Evolutionary conservation across 2,888 invertebrate genomes (phyloP).

Genomic region (Crocallis elinguaria): DNA sequence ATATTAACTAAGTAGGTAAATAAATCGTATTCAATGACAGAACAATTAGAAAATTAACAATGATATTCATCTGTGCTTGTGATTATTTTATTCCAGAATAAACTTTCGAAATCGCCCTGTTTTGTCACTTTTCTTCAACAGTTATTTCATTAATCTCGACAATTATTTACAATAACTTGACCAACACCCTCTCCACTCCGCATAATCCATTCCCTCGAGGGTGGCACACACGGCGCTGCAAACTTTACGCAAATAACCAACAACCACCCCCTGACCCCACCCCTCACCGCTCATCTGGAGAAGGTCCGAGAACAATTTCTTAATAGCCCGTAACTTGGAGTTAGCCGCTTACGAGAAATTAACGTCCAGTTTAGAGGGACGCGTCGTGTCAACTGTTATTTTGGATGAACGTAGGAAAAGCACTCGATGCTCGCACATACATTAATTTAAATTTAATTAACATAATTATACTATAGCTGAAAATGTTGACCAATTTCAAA

Average conservation of each 20-base stretch:
- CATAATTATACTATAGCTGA: too few species aligned
- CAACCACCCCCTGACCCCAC: constrained; percentile 34
- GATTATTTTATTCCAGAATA: too few species aligned
- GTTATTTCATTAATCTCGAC: constrained; percentile 24
- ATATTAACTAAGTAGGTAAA: too few species aligned
- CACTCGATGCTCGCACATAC: too few species aligned
- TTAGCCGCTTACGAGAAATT: constrained; percentile 71
- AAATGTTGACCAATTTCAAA: too few species aligned
- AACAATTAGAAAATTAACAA: too few species aligned
- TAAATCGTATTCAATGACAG: too few species aligned
- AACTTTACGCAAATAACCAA: constrained; percentile 70
- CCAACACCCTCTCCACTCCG: constrained; percentile 25
- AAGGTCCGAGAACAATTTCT: constrained; percentile 73
- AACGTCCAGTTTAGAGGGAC: constrained; percentile 63
- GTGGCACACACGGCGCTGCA: constrained; percentile 37
- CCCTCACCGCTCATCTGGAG: constrained; percentile 20
- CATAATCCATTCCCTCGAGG: constrained; percentile 34
- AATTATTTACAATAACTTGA: constrained; percentile 29
- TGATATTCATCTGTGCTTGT: too few species aligned
- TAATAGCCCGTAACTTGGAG: constrained; percentile 79
- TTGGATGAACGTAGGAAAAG: background rate
- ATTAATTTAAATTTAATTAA: too few species aligned
- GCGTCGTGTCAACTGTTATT: constrained; percentile 29
- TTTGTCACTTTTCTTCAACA: background rate
- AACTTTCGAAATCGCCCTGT: constrained; percentile 19